A percentile compares a stretch with the other conserved stretches of the same genome.
phyloP scores from a whole-genome alignment of 2,888 invertebrate species.

The Cryptocheilus praepositus region DNA sequence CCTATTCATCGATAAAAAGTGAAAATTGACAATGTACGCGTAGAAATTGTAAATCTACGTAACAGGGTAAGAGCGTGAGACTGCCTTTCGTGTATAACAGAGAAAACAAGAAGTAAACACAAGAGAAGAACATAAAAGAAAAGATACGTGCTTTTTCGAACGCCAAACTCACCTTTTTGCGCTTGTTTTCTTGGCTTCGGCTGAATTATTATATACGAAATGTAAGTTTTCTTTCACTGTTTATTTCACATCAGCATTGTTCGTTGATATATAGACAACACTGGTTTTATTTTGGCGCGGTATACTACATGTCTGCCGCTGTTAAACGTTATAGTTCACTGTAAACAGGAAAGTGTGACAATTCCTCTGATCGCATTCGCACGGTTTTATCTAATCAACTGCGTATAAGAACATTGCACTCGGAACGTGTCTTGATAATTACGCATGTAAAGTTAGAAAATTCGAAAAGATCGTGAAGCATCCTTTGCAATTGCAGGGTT shows the following conservation, averaged over 20 bases:
- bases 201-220: background rate
- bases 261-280: slow-evolving; percentile 1
- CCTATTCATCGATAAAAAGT: no score
- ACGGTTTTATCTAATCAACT: no score
- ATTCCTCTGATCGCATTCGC: no score
- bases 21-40: no score
- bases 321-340: slow-evolving; percentile 7
- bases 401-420: no score
- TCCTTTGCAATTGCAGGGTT: no score
- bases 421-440: background rate
- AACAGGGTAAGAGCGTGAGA: no score
- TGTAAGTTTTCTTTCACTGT: background rate
- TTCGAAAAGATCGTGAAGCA: background rate
- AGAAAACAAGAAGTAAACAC: no score
- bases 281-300: background rate
- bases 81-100: no score
- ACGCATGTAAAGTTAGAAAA: background rate
- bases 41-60: no score
- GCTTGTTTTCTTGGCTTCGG: background rate
- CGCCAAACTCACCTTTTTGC: background rate
- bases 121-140: no score
- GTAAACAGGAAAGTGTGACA: background rate
- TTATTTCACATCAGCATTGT: slow-evolving; percentile 5
- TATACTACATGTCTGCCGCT: background rate
- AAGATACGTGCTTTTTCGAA: no score